Evolutionary conservation across 2,888 invertebrate genomes (phyloP), one percentile per base, ranked within the genome.

Genomic region (Cyaniris semiargus): DNA sequence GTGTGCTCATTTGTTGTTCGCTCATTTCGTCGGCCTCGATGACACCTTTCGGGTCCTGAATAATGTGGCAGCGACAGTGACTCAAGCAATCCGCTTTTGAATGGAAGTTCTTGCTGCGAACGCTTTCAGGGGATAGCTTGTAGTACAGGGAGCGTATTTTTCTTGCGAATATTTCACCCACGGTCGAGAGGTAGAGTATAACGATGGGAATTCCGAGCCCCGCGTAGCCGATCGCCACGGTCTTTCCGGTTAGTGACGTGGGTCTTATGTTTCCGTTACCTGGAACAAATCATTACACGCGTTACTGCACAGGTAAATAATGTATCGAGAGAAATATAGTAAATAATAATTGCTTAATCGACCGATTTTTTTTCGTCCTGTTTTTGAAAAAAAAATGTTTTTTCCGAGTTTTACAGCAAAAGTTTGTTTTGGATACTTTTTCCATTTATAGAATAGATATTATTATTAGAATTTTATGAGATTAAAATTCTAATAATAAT

Each of bases 201-300:
- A 98, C 97, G 84, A 98, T 94, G 31, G 98, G 98, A 83, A 98
- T 98, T 76, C 98, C 98, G 79, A 97, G 95, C 79, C 97, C 95
- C 0, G 98, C 97, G 90, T 98, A 98, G 78, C 96, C 94, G 81
- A 98, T 96, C n/a, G 98, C 97, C 79, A 96, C 97, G 82, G 97
- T 89, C 83, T 96, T 96, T 71, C 98, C 98, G 95, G 96, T 96
- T 60, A 96, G 94, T 4, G 97, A 97, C 83, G 96, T 95, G 4
- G 98, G 98, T 4, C 97, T 96, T 78, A 97, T 96, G 85, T 97
- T 97, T 66, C 98, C 98, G 85, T 97, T 97, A 80, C 98, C 98
- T 98, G 95, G 2, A 81, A 78, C 44, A 81, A 79, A 82, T 83
- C 70, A 34, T 75, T 79, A 80, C 21, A 66, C 6, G 3, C 66